Conservation (phyloP, 2,888 invertebrate genomes). For the Catocala fraxini region DNA sequence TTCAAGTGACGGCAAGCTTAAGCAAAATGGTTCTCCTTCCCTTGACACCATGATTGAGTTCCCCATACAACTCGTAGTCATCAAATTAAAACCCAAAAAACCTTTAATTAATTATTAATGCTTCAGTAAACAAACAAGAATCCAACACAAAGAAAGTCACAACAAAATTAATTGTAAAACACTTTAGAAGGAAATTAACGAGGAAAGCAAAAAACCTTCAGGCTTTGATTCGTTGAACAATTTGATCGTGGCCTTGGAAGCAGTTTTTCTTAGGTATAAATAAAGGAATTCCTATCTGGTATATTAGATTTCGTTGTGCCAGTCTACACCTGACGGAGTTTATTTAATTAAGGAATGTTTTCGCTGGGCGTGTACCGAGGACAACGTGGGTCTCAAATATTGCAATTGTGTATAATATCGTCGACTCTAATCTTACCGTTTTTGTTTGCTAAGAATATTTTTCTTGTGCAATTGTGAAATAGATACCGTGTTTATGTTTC, state of each 20-base stretch:
- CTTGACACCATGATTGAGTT: conserved; percentile 2
- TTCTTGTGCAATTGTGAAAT: conserved; percentile 37
- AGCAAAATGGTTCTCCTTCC: not conserved
- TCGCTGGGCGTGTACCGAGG: conserved; percentile 55
- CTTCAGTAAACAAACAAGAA: conserved; percentile 42
- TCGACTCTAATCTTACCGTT: conserved; percentile 45
- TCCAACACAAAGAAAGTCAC: conserved; percentile 41
- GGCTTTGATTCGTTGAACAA: conserved; percentile 50
- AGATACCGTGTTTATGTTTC: conserved; percentile 23
- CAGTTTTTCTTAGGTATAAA: conserved; percentile 51
- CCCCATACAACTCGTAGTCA: conserved; percentile 6
- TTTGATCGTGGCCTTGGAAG: conserved; percentile 46
- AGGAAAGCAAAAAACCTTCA: conserved; percentile 44
- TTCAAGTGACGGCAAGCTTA: too few relatives aligned
- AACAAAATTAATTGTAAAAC: conserved; percentile 54
- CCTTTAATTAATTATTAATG: conserved; percentile 26
- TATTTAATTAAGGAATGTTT: conserved; percentile 80
- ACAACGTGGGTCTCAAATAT: conserved; percentile 59
- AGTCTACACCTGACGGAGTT: conserved; percentile 69
- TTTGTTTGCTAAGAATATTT: conserved; percentile 48
- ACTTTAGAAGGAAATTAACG: conserved; percentile 50
- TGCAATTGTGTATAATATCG: conserved; percentile 63
- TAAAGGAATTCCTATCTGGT: conserved; percentile 68
- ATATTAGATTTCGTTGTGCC: conserved; percentile 70
- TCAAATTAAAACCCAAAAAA: conserved; percentile 17